These are phyloP conservation scores for Rhinichthys osculus DNA, from an alignment of 2,797 vertebrate species.

Conservation along the genomic window DNA sequence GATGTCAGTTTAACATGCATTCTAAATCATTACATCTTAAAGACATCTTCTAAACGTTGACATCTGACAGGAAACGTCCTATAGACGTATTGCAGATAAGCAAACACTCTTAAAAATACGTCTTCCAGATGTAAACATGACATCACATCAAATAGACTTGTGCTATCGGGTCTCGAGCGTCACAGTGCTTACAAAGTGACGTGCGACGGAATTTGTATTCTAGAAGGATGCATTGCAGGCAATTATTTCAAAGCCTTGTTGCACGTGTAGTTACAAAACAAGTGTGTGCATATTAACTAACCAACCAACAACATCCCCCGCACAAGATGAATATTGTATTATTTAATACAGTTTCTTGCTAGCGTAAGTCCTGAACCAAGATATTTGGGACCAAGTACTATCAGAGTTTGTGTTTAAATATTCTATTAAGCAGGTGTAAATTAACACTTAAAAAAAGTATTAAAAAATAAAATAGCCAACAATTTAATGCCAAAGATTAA, in stretches of 20 bases:
- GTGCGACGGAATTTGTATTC: neutral
- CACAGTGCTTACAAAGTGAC: neutral
- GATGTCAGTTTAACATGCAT: no score
- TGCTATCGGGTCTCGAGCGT: neutral
- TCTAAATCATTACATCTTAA: no score
- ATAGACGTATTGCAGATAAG: no score
- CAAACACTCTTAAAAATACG: no score
- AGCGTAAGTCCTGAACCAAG: neutral
- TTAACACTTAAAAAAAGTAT: neutral
- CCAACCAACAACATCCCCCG: neutral
- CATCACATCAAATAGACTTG: no score
- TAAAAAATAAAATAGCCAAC: neutral
- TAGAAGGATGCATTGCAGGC: neutral
- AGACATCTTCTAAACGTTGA: no score
- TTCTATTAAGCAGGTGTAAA: neutral
- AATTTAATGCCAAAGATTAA: neutral
- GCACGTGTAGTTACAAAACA: neutral
- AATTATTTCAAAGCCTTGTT: neutral
- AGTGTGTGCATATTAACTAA: neutral
- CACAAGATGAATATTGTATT: neutral
- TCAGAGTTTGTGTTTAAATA: neutral
- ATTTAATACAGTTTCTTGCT: neutral
- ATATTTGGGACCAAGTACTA: neutral
- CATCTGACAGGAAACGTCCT: no score
- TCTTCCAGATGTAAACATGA: no score